Conservation (phyloP, 2,888 invertebrate species). For the Sphinx pinastri region DNA sequence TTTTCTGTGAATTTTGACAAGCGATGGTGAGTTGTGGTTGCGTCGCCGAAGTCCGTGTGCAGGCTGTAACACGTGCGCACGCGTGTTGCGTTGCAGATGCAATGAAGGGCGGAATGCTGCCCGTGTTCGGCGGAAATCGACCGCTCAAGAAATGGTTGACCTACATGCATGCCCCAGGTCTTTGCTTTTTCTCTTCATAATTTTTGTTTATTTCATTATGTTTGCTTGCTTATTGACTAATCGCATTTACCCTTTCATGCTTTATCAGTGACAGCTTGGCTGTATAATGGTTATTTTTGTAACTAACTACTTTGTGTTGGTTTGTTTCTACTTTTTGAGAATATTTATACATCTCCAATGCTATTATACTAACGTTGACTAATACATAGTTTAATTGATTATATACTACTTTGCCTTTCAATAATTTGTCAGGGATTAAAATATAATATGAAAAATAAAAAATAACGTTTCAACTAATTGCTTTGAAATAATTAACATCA, state of each 20-base stretch:
- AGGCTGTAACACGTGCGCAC: conserved; percentile 47
- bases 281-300: not conserved
- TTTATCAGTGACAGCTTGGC: conserved; percentile 1
- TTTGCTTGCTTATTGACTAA: conserved; percentile 23
- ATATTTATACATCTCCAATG: not conserved
- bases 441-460: not conserved
- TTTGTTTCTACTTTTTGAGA: not conserved
- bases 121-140: conserved; percentile 70
- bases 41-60: no score
- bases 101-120: conserved; percentile 70
- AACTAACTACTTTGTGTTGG: not conserved
- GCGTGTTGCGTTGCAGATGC: conserved; percentile 76
- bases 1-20: no score
- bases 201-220: conserved; percentile 31
- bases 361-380: not conserved
- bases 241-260: not conserved
- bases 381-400: not conserved
- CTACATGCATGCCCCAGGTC: conserved; percentile 83
- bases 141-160: conserved; percentile 82
- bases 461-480: not conserved
- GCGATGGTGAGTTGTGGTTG: no score
- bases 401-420: not conserved
- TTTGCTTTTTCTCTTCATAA: conserved; percentile 71
- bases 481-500: not conserved
- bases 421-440: no score